Percentiles rank a stretch among this genome's conserved stretches.
phyloP scores from a whole-genome alignment of 2,797 vertebrate genomes.

The Eospalax fontanierii region DNA sequence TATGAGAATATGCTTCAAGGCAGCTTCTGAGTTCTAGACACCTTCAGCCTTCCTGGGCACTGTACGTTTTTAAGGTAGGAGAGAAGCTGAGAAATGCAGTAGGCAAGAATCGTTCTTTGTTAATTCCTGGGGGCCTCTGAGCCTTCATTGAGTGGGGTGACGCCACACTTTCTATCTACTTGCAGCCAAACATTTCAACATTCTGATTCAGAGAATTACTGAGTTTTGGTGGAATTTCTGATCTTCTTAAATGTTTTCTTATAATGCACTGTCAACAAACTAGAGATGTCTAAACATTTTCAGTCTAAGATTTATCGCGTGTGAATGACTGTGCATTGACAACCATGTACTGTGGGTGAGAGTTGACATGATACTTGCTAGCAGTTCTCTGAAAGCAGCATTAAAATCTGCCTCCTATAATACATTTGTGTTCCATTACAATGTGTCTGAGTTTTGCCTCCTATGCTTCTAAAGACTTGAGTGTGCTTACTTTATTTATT shows the following conservation, averaged over 20 bases:
- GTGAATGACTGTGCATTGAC: neutral
- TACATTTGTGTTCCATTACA: neutral
- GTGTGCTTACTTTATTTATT: conserved; percentile 29
- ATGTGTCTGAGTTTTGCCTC: neutral
- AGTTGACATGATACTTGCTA: neutral
- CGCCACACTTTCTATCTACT: neutral
- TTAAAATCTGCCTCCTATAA: conserved; percentile 42
- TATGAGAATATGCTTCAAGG: neutral
- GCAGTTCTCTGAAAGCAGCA: neutral
- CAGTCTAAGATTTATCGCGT: neutral
- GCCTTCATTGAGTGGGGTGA: neutral
- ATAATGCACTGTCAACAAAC: conserved; percentile 34
- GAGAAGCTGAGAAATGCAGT: neutral
- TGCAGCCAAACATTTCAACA: neutral
- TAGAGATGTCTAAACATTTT: conserved; percentile 54
- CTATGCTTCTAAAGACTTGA: neutral
- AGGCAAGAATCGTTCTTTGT: neutral
- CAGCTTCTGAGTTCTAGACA: neutral
- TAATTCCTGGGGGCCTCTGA: neutral
- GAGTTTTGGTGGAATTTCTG: conserved; percentile 66
- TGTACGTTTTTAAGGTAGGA: neutral
- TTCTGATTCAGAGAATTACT: conserved; percentile 58
- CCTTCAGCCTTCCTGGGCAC: neutral
- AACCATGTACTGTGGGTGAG: neutral
- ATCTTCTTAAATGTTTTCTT: conserved; percentile 69